These are phyloP conservation scores for Steinernema hermaphroditum DNA, from an alignment of 2,888 invertebrate species.

Conservation along the genomic window DNA sequence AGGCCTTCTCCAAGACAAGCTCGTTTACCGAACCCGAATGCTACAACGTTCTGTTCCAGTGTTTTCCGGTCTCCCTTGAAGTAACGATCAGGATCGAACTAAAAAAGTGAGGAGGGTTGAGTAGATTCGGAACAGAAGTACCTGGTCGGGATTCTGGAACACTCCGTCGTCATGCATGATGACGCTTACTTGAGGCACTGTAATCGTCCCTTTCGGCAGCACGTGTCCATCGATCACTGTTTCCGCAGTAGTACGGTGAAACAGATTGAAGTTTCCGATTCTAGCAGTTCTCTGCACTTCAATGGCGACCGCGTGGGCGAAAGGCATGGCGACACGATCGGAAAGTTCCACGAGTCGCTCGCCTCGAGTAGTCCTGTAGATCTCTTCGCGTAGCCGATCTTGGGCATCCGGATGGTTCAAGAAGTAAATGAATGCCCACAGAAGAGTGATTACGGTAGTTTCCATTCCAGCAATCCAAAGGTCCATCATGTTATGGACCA, in stretches of 20 bases:
- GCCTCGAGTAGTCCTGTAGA: conserved; percentile 32
- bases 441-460: conserved; percentile 34
- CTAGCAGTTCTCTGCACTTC: conserved; percentile 36
- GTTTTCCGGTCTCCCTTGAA: conserved; percentile 32
- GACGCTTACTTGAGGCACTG: conserved; percentile 45
- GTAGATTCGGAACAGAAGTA: neutral
- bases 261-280: conserved; percentile 32
- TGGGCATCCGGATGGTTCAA: conserved; percentile 36
- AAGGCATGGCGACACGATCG: conserved; percentile 32
- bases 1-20: conserved; percentile 48
- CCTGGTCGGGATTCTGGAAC: conserved; percentile 42
- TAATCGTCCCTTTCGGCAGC: conserved; percentile 41
- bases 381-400: conserved; percentile 33
- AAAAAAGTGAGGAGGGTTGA: neutral
- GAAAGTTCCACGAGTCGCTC: conserved; percentile 34
- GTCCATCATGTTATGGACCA: conserved; percentile 32
- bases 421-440: conserved; percentile 34
- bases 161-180: conserved; percentile 40
- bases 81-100: conserved; percentile 49
- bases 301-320: conserved; percentile 21
- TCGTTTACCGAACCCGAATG: conserved; percentile 50
- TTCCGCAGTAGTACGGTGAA: conserved; percentile 15
- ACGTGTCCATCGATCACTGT: conserved; percentile 30
- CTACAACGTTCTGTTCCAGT: conserved; percentile 45
- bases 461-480: conserved; percentile 38